These are phyloP conservation scores for Polydrusus cervinus DNA, from an alignment of 2,888 invertebrate genomes.

Conservation along the genomic window DNA sequence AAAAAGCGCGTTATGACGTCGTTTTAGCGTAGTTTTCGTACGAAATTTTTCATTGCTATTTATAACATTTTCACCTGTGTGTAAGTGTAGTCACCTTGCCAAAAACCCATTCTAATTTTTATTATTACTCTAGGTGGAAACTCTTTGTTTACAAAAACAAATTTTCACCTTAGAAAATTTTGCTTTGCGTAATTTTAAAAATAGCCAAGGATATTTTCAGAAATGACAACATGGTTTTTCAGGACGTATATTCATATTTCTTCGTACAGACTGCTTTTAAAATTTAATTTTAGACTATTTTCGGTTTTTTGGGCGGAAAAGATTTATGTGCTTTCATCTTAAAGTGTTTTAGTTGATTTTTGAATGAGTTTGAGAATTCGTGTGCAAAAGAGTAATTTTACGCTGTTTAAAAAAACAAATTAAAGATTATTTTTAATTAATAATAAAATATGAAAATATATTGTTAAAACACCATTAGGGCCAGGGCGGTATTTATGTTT, in stretches of 20 bases:
- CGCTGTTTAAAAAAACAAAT: background rate
- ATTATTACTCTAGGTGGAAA: slow-evolving; percentile 23
- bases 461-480: no score
- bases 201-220: slow-evolving; percentile 41
- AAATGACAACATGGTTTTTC: slow-evolving; percentile 23
- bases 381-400: background rate
- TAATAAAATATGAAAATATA: no score
- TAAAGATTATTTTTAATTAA: background rate
- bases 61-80: slow-evolving; percentile 32
- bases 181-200: slow-evolving; percentile 24
- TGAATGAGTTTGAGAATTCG: slow-evolving; percentile 7
- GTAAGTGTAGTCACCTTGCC: background rate
- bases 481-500: no score
- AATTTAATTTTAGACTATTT: slow-evolving; percentile 17
- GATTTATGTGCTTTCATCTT: slow-evolving; percentile 7
- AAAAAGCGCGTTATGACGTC: background rate
- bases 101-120: slow-evolving; percentile 17
- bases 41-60: slow-evolving; percentile 12
- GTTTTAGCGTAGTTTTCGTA: slow-evolving; percentile 16
- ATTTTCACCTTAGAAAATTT: slow-evolving; percentile 12
- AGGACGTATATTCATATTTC: slow-evolving; percentile 6
- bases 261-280: background rate
- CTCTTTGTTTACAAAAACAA: slow-evolving; percentile 35
- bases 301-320: background rate
- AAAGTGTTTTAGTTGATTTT: background rate